Conservation (phyloP, 1,140 invertebrate genomes). For the Macrosteles quadrilineatus region DNA sequence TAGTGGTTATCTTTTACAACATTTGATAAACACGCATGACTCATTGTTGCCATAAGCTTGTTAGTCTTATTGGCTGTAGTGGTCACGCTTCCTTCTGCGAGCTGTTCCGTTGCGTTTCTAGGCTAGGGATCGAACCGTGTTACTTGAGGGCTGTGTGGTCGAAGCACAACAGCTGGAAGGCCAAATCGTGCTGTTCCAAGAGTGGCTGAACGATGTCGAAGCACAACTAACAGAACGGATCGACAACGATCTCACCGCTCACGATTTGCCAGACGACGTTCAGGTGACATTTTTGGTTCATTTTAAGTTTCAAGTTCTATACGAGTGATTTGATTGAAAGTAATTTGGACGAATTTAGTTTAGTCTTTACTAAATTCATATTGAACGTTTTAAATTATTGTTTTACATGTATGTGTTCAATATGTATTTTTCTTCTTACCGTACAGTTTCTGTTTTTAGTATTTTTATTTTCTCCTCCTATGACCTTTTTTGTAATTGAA, state of each 20-base stretch:
- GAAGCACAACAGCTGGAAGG: constrained; percentile 79
- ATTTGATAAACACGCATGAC: no score
- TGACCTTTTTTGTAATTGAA: no score
- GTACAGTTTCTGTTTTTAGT: no score
- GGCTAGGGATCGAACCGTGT: constrained; percentile 69
- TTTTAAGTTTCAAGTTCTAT: no score
- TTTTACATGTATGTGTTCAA: no score
- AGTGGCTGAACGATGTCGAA: constrained; percentile 74
- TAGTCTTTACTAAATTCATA: no score
- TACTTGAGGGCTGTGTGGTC: constrained; percentile 73
- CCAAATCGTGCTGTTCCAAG: constrained; percentile 71
- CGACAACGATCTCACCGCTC: constrained; percentile 76
- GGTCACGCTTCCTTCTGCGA: constrained; percentile 26
- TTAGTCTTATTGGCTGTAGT: constrained; percentile 23
- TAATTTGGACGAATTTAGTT: no score
- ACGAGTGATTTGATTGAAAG: no score
- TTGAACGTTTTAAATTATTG: no score
- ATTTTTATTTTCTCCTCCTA: no score
- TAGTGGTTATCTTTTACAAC: no score
- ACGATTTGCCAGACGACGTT: constrained; percentile 78
- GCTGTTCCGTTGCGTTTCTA: constrained; percentile 45
- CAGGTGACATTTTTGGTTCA: constrained; percentile 65
- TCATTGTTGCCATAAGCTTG: not conserved
- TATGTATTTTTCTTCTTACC: no score
- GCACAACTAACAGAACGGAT: constrained; percentile 69